Evolutionary conservation across 2,888 invertebrate genomes (phyloP).

Genomic region (Drosophila bunnanda): DNA sequence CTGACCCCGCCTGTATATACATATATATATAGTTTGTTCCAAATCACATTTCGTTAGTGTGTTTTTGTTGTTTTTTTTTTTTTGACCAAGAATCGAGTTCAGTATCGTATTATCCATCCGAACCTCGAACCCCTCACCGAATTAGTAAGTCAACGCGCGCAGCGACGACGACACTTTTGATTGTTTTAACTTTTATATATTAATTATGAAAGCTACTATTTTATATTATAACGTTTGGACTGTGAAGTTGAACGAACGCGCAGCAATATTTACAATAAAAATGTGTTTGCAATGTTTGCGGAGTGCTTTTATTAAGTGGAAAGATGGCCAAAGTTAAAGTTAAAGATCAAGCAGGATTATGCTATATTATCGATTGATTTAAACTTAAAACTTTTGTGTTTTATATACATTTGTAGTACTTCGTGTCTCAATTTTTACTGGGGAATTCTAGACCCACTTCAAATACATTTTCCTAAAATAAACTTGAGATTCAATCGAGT

Average conservation of each 20-base stretch:
- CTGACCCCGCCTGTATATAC: constrained; percentile 38
- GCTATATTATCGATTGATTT: no score
- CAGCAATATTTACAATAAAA: constrained; percentile 42
- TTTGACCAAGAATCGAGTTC: constrained; percentile 13
- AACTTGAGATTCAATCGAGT: neutral
- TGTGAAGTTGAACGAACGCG: constrained; percentile 28
- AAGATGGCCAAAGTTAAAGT: neutral
- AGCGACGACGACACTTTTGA: constrained; percentile 20
- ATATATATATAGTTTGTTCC: constrained; percentile 13
- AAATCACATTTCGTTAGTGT: constrained; percentile 8
- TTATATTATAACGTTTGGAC: constrained; percentile 32
- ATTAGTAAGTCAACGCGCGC: constrained; percentile 7
- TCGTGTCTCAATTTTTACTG: no score
- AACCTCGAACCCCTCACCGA: constrained; percentile 5
- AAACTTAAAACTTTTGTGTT: no score
- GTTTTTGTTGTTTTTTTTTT: constrained; percentile 8
- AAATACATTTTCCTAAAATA: no score
- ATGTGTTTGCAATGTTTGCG: constrained; percentile 38
- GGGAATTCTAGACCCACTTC: no score
- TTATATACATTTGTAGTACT: no score
- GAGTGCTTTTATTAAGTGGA: neutral
- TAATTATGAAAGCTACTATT: constrained; percentile 25
- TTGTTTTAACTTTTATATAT: constrained; percentile 34
- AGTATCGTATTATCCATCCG: constrained; percentile 13
- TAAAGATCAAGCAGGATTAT: neutral